Percentiles rank a stretch among this genome's conserved stretches.
These are phyloP conservation scores for Athene cunicularia DNA, from an alignment of 2,113 vertebrate genomes.

Conservation along the genomic window DNA sequence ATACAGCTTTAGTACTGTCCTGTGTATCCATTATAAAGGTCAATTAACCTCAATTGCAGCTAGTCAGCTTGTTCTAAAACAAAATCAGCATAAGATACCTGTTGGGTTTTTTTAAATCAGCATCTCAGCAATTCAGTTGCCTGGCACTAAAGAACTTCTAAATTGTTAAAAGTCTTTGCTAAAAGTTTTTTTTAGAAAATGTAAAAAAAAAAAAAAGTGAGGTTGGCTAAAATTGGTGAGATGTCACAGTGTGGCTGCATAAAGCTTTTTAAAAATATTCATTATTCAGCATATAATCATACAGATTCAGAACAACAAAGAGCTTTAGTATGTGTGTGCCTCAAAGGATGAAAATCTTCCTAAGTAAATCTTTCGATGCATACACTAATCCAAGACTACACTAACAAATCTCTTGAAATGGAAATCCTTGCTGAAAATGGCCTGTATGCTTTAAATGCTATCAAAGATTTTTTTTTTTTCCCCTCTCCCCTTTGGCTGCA, in stretches of 20 bases:
- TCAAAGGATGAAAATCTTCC: slow-evolving; percentile 55
- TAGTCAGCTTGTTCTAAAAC: slow-evolving; percentile 66
- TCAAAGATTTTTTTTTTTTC: not conserved
- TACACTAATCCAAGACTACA: slow-evolving; percentile 33
- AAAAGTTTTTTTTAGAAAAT: not conserved
- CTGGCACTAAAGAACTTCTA: not conserved
- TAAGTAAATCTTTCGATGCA: slow-evolving; percentile 11
- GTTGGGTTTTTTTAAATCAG: not conserved
- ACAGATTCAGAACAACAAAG: slow-evolving; percentile 21
- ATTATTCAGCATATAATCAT: slow-evolving; percentile 42
- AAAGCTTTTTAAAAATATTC: slow-evolving; percentile 24
- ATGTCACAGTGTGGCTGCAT: not conserved
- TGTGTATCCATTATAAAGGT: slow-evolving; percentile 68
- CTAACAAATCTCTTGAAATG: slow-evolving; percentile 53
- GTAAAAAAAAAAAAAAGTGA: not conserved
- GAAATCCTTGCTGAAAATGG: slow-evolving; percentile 58
- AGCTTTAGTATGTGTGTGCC: not conserved
- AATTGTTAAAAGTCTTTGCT: not conserved
- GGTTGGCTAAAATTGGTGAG: not conserved
- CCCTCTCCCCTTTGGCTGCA: slow-evolving; percentile 57
- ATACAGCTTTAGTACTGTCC: slow-evolving; percentile 51
- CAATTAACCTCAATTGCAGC: slow-evolving; percentile 48
- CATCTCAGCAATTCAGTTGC: not conserved
- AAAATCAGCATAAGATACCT: slow-evolving; percentile 48
- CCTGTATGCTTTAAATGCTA: slow-evolving; percentile 50